Evolutionary conservation across 2,797 vertebrate species (phyloP), one percentile per base, ranked within the genome.

Genomic region (Esox masquinongy): DNA sequence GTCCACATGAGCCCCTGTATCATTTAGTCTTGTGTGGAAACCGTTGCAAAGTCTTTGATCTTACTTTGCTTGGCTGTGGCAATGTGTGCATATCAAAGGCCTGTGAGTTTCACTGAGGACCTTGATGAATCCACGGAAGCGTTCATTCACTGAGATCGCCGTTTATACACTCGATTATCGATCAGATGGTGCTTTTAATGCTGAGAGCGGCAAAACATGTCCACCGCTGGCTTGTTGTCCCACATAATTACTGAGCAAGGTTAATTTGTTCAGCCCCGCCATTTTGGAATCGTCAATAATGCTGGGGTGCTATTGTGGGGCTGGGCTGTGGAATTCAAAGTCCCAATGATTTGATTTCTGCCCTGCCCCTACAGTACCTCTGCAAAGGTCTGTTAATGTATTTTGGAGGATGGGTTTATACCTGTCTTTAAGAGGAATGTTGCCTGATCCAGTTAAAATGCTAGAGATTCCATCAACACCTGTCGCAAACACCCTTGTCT

Each of bases 151-250:
- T 51, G 36, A 16, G 56, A 39, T 29, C 43, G 47, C 64, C 56
- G 29, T 80, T 80, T 70, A 77, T 80, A 77, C 79, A 74, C 74
- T 77, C 70, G 19, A 26, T 56, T 77, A 77, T 77, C 73, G 79
- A 80, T 80, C 63, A 74, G 39, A 26, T 51, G 22, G 63, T 9
- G 19, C n/a, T n/a, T 39, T 49, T 49, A 74, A 74, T 77, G 71
- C 74, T 77, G 75, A 77, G 66, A 70, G 68, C 70, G 73, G 72
- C 67, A 36, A 74, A 80, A 74, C 67, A 70, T 70, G 72, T 77
- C 67, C 70, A 39, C 51, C 16, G 51, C 64, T 72, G 70, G 64
- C 70, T 29, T 70, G 51, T 59, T 50, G 53, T 72, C 34, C 66
- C 64, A 76, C 66, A 76, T 80, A 76, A 76, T 80, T 73, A 80